phyloP scores from a whole-genome alignment of 2,113 vertebrate genomes.

The Danio rerio region DNA sequence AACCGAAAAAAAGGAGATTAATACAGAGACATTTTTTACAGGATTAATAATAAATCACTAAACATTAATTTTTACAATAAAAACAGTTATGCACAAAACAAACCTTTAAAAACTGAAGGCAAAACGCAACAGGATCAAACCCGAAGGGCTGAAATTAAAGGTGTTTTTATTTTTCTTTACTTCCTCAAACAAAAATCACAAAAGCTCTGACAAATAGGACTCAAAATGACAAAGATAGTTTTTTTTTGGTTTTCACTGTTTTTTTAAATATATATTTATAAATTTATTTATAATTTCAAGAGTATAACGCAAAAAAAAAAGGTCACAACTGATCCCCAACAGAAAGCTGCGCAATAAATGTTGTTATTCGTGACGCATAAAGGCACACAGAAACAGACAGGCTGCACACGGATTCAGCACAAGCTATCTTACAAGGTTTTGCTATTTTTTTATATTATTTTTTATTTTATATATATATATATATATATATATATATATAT shows the following conservation, averaged over 20 bases:
- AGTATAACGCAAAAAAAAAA: conserved; percentile 65
- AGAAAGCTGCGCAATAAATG: conserved; percentile 79
- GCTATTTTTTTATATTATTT: conserved; percentile 63
- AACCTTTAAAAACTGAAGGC: conserved; percentile 44
- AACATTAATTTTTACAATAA: conserved; percentile 76
- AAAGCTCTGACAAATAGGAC: conserved; percentile 70
- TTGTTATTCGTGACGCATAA: conserved; percentile 77
- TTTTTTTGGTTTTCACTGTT: conserved; percentile 62
- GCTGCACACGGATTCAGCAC: conserved; percentile 76
- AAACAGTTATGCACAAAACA: conserved; percentile 54
- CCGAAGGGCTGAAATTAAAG: conserved; percentile 64
- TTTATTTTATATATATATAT: neutral
- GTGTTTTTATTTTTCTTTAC: conserved; percentile 63
- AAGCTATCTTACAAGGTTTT: conserved; percentile 78
- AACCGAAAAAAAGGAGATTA: conserved; percentile 66
- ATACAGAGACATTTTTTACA: conserved; percentile 68
- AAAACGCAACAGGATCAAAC: conserved; percentile 56
- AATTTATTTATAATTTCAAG: conserved; percentile 62
- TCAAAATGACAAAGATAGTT: conserved; percentile 73
- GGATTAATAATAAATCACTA: conserved; percentile 81
- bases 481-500: no score
- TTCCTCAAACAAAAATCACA: conserved; percentile 68
- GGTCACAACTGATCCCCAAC: conserved; percentile 73
- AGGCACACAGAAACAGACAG: conserved; percentile 80
- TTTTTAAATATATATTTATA: conserved; percentile 66